Conservation (phyloP, 2,113 vertebrate species). For the Oreochromis aureus region DNA sequence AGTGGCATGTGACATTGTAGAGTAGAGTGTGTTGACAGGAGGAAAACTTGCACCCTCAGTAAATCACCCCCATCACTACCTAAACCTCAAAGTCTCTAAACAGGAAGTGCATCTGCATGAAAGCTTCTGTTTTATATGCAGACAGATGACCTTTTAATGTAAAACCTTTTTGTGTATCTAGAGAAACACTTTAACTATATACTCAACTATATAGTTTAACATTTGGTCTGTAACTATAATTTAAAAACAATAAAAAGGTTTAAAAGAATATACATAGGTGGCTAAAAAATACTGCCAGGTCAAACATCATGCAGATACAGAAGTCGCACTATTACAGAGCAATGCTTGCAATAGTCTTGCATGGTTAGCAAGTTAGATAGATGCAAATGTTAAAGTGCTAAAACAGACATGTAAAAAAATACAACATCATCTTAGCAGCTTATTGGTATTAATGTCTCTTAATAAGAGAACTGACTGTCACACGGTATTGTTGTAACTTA, state of each 20-base stretch:
- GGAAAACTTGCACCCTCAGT: background rate
- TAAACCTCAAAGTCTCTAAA: background rate
- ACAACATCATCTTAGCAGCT: rapidly evolving
- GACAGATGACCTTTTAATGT: background rate
- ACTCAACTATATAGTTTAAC: rapidly evolving
- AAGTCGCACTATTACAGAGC: rapidly evolving
- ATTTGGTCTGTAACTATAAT: background rate
- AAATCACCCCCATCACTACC: background rate
- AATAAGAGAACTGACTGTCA: background rate
- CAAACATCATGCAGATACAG: background rate
- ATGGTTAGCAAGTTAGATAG: background rate
- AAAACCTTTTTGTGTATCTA: background rate
- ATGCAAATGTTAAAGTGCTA: background rate
- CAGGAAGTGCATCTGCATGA: background rate
- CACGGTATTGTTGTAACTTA: background rate
- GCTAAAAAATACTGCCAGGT: background rate
- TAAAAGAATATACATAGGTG: background rate
- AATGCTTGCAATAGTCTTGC: background rate
- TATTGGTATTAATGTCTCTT: background rate
- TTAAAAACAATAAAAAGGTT: background rate
- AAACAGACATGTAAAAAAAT: background rate
- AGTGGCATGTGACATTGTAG: background rate
- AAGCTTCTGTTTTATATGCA: background rate
- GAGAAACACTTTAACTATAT: background rate
- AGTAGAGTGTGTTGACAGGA: background rate